phyloP scores from a whole-genome alignment of 2,113 vertebrate species.

The Phaetusa simplex region DNA sequence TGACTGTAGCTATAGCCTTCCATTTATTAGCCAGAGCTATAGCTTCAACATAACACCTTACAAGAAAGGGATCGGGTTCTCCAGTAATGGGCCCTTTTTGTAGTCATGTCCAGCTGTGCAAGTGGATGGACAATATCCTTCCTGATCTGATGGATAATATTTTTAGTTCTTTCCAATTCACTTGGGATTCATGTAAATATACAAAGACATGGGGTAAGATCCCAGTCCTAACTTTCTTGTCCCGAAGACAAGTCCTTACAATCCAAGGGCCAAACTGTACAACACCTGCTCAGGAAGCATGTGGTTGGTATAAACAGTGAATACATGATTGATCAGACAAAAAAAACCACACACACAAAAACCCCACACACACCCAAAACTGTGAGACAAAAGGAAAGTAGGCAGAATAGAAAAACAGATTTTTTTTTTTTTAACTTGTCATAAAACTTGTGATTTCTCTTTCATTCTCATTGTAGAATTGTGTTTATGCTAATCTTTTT shows the following conservation, averaged over 20 bases:
- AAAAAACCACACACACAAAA: not conserved
- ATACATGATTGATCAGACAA: not conserved
- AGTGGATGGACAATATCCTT: not conserved
- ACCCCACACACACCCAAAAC: not conserved
- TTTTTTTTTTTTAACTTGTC: not conserved
- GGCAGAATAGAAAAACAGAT: not conserved
- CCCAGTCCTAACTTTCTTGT: not conserved
- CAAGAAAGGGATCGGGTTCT: not conserved
- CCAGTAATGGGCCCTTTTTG: not conserved
- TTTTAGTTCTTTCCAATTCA: not conserved
- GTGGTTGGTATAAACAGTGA: not conserved
- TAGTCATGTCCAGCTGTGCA: not conserved
- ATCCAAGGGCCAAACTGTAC: not conserved
- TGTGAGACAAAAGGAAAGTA: not conserved
- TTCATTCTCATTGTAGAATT: not conserved
- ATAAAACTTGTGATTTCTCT: not conserved
- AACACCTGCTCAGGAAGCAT: not conserved
- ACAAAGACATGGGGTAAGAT: not conserved
- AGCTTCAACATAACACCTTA: not conserved
- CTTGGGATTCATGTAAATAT: not conserved
- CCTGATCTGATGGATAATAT: not conserved
- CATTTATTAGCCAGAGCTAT: not conserved
- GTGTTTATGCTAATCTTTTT: not conserved
- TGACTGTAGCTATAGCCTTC: not conserved
- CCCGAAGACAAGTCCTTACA: not conserved